These are phyloP conservation scores for Camptogramma bilineatum DNA, from an alignment of 2,888 invertebrate genomes.

Conservation along the genomic window DNA sequence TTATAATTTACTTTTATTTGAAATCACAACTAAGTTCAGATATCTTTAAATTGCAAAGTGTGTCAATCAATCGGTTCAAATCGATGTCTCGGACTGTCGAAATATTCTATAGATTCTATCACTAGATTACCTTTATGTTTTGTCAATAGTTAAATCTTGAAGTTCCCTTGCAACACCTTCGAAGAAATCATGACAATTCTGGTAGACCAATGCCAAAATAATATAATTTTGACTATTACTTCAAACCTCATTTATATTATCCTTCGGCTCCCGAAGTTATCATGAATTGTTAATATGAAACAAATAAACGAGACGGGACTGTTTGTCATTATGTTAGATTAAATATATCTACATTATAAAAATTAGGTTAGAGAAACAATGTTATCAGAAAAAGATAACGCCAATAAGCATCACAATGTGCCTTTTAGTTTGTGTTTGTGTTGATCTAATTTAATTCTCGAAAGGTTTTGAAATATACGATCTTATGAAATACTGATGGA, in stretches of 20 bases:
- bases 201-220: neutral
- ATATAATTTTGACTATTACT: neutral
- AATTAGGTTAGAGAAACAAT: slow-evolving; percentile 36
- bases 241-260: too few species aligned
- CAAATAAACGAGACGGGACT: too few species aligned
- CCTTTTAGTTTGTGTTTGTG: too few species aligned
- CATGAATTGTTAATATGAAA: too few species aligned
- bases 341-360: neutral
- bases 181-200: too few species aligned
- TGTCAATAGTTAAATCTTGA: neutral
- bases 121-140: neutral
- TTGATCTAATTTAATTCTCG: too few species aligned
- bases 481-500: too few species aligned
- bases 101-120: neutral
- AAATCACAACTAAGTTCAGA: neutral
- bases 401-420: neutral
- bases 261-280: too few species aligned
- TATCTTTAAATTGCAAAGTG: neutral
- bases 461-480: too few species aligned
- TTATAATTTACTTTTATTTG: neutral
- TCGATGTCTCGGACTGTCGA: neutral
- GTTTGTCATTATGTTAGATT: too few species aligned
- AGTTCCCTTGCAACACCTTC: neutral
- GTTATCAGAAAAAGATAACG: slow-evolving; percentile 32
- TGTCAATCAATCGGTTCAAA: neutral